Evolutionary conservation across 2,888 invertebrate species (phyloP), one percentile per base, ranked within the genome.

Genomic region (Drosophila koepferae): DNA sequence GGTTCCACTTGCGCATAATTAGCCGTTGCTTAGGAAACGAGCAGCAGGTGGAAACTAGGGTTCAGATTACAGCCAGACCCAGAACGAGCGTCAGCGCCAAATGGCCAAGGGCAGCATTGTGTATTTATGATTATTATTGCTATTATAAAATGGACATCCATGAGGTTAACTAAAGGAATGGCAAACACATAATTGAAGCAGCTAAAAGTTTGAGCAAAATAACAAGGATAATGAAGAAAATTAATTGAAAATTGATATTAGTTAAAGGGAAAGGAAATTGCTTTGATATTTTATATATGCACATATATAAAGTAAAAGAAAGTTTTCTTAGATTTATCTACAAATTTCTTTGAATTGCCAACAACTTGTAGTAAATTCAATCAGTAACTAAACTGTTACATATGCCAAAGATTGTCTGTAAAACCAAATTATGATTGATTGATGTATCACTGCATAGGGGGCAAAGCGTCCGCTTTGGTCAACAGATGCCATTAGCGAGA

Each of bases 1-100:
- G 76, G 80, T 72, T 82, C 73, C 78, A 76, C 82, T 86, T 80
- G 72, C 62, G 76, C 73, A 77, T 86, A 85, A 85, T 85, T 80
- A 80, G 75, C 67, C 67, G 60, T 67, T 63, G 62, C 59, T 23
- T 53, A 51, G 65, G 59, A 56, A 54, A 44, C 46, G 38, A 41
- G 31, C 38, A 48, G 34, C 53, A 66, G 44, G 46, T 61, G 55
- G 48, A 49, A 18, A 16, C 48, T 18, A 36, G 36, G 59, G 51
- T 43, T 62, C 38, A 48, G 20, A 44, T 65, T 58, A 65, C 44
- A 65, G 63, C 34, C 55, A 14, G 20, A 38, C 36, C 55, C 16
- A 1, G 7, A 40, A 16, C 41, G n/a, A 41, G 16, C 7, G 40
- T 3, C n/a, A 43, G 44, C 54, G 46, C 49, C 23, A 54, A 44